A percentile compares a stretch with the other conserved stretches of the same genome.
These are phyloP conservation scores for Dysdera silvatica DNA, from an alignment of 1,140 invertebrate genomes.

Conservation along the genomic window DNA sequence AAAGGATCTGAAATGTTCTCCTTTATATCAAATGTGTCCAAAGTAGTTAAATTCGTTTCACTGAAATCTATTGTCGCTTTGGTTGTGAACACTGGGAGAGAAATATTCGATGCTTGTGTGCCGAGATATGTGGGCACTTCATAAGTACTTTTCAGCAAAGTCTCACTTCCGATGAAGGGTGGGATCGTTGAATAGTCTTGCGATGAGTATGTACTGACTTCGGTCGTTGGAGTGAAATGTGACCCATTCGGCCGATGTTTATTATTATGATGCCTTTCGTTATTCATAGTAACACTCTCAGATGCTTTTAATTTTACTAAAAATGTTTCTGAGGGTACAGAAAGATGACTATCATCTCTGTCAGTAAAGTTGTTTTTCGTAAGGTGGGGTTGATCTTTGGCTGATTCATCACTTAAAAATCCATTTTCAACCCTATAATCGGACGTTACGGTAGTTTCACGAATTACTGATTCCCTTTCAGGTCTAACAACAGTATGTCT, in stretches of 20 bases:
- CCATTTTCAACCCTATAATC: not conserved
- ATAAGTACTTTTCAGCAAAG: not conserved
- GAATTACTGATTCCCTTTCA: not conserved
- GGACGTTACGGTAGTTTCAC: not conserved
- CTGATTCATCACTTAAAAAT: not conserved
- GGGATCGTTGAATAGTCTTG: not conserved
- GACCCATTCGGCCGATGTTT: not conserved
- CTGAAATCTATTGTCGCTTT: not conserved
- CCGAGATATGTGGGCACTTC: too few relatives aligned
- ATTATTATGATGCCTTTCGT: not conserved
- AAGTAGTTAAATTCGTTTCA: not conserved
- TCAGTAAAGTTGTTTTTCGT: constrained; percentile 18
- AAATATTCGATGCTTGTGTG: too few relatives aligned
- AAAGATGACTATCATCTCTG: not conserved
- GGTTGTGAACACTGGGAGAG: not conserved
- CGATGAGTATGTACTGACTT: not conserved
- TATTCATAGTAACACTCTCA: not conserved
- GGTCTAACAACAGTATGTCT: too few relatives aligned
- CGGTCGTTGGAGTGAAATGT: constrained; percentile 1
- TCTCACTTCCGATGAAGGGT: not conserved
- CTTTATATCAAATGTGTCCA: not conserved
- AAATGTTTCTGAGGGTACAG: constrained; percentile 16
- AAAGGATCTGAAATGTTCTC: constrained; percentile 9
- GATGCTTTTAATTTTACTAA: constrained; percentile 6
- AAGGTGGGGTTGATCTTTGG: not conserved